Evolutionary conservation across 2,888 invertebrate species (phyloP).

Genomic region (Amiota communis): DNA sequence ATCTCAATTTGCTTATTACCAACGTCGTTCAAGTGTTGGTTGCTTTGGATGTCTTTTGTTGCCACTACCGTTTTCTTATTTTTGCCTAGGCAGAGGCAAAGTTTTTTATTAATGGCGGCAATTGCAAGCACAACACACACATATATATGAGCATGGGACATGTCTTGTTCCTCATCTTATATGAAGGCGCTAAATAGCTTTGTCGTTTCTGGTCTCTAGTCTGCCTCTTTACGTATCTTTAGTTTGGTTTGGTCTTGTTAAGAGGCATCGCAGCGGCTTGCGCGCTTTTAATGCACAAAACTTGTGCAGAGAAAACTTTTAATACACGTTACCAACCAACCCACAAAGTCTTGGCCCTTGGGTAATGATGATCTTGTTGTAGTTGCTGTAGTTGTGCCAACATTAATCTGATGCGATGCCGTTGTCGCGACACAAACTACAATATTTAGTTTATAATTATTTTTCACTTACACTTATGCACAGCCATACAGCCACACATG

Average conservation of each 20-base stretch:
- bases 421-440: slow-evolving; percentile 8
- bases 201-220: background rate
- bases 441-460: slow-evolving; percentile 18
- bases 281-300: slow-evolving; percentile 18
- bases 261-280: slow-evolving; percentile 5
- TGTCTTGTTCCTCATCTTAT: background rate
- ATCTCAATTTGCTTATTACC: slow-evolving; percentile 67
- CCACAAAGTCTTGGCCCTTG: slow-evolving; percentile 1
- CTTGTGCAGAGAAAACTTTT: slow-evolving; percentile 25
- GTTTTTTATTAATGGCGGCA: slow-evolving; percentile 62
- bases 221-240: background rate
- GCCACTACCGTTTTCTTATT: background rate
- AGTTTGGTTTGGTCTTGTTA: slow-evolving; percentile 5
- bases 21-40: slow-evolving; percentile 36
- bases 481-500: background rate
- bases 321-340: background rate
- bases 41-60: background rate
- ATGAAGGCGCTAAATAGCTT: too few species aligned
- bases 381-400: background rate
- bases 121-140: slow-evolving; percentile 51
- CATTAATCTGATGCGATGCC: slow-evolving; percentile 9
- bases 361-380: slow-evolving; percentile 9
- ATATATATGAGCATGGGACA: slow-evolving; percentile 1
- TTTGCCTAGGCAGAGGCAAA: background rate
- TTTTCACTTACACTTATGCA: background rate